Base-by-base conservation (phyloP, 2,797 vertebrate species). In the Crocidura indochinensis region DNA sequence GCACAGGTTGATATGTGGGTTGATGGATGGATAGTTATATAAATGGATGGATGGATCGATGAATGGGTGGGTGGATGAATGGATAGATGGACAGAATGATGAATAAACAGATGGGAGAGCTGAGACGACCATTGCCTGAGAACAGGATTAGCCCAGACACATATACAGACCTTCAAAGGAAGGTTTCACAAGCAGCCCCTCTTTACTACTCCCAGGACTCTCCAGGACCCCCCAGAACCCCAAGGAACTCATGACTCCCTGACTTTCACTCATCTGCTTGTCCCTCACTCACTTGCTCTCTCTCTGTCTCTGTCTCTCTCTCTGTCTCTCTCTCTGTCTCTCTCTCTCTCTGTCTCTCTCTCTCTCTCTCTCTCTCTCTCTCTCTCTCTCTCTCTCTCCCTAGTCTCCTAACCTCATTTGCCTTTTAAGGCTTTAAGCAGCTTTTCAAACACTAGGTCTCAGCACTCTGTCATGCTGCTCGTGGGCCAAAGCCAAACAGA, bases 321-420 rank as follows among this genome's bases (percentile, higher is more conserved):
- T 92, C 91, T 93, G 91, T 69, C 17, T 1, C 8, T 22, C 31
- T 10, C 5, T n/a, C 65, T 68, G n/a, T 10, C 26, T 90, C 84
- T 46, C 86, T 76, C 88, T 73, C 91, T 86, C 94, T 92, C 91
- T 93, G 91, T 78, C 94, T 91, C 53, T 26, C 10, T 77, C 90
- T 92, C 81, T 93, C 91, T 22, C 64, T 2, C 24, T 22, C 87
- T 74, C 38, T n/a, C 68, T 72, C 72, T 79, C 9, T 24, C 64
- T 60, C 38, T n/a, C 26, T 60, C 56, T 17, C 38, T 20, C 56
- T 2, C 17, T 8, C 4, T 15, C 17, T 20, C 17, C 22, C 56
- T 60, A 20, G 56, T 17, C 49, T 10, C 14, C 49, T 8, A 10
- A 51, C 10, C 14, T 51, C 49, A 38, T 51, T 15, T 8, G 49